Conservation (phyloP, 1,140 invertebrate species). For the Uloborus diversus region DNA sequence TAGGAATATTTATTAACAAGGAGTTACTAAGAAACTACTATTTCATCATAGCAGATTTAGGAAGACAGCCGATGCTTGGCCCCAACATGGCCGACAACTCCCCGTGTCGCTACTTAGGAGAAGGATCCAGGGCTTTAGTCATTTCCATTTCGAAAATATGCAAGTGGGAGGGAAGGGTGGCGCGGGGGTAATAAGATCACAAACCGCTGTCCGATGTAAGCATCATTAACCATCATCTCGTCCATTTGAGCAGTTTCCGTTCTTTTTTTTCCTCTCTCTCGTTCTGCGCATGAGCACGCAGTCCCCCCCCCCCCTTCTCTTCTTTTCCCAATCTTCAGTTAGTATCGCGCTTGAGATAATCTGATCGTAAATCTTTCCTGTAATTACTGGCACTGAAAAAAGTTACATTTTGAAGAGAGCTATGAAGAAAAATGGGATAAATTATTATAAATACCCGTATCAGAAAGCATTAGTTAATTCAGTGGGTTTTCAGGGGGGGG, state of each 20-base stretch:
- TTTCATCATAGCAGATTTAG: too few relatives aligned
- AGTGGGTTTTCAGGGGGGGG: too few relatives aligned
- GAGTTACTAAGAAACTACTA: too few relatives aligned
- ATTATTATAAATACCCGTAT: too few relatives aligned
- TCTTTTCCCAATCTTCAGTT: not conserved
- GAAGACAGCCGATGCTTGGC: too few relatives aligned
- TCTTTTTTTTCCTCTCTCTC: not conserved
- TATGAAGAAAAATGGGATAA: not conserved
- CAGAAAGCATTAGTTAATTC: too few relatives aligned
- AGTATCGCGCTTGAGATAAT: not conserved
- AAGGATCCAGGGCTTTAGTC: not conserved
- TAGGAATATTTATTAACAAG: too few relatives aligned
- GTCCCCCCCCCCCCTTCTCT: not conserved
- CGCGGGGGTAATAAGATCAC: not conserved
- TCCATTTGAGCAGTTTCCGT: too few relatives aligned
- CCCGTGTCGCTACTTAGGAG: too few relatives aligned
- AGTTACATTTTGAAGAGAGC: not conserved
- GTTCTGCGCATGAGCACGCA: not conserved
- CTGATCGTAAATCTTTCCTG: not conserved
- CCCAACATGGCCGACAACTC: too few relatives aligned
- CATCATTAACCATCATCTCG: not conserved
- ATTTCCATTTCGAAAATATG: not conserved
- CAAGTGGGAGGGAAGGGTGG: not conserved
- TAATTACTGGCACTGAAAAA: slow-evolving; percentile 1
- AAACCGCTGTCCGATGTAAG: not conserved